These are phyloP conservation scores for Sphecodes monilicornis DNA, from an alignment of 2,888 invertebrate species.

Conservation along the genomic window DNA sequence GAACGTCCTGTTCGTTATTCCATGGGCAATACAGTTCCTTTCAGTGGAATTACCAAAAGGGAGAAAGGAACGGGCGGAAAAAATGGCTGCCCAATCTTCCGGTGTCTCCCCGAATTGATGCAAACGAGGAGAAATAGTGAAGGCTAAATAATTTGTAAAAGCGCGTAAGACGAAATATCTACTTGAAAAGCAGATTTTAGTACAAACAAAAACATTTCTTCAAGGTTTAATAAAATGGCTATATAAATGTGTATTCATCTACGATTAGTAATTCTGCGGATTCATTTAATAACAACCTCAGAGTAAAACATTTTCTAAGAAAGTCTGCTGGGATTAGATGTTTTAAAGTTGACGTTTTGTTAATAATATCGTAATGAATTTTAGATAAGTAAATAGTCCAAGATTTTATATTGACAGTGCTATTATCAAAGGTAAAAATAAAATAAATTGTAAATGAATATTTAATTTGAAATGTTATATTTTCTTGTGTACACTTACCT, in stretches of 20 bases:
- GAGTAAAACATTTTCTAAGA: background rate
- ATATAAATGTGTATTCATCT: background rate
- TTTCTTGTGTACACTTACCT: background rate
- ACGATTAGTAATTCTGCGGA: background rate
- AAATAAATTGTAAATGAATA: background rate
- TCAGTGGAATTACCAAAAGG: conserved; percentile 61
- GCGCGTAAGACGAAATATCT: conserved; percentile 20
- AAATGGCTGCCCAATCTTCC: conserved; percentile 56
- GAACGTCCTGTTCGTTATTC: conserved; percentile 88
- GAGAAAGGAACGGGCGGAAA: conserved; percentile 54
- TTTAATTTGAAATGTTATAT: background rate
- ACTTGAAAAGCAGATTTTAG: conserved; percentile 26
- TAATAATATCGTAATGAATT: conserved; percentile 1
- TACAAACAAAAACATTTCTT: conserved; percentile 9
- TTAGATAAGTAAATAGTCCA: background rate
- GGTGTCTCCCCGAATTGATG: conserved; percentile 50
- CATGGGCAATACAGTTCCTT: conserved; percentile 88
- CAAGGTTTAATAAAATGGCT: background rate
- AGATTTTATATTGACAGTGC: conserved; percentile 19
- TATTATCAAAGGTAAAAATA: background rate
- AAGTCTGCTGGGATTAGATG: too few species aligned
- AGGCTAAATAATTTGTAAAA: conserved; percentile 25
- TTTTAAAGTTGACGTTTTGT: background rate
- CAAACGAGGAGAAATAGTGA: conserved; percentile 39
- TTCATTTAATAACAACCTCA: background rate